These are phyloP conservation scores for Electrona antarctica DNA, from an alignment of 2,113 vertebrate genomes.

Conservation along the genomic window DNA sequence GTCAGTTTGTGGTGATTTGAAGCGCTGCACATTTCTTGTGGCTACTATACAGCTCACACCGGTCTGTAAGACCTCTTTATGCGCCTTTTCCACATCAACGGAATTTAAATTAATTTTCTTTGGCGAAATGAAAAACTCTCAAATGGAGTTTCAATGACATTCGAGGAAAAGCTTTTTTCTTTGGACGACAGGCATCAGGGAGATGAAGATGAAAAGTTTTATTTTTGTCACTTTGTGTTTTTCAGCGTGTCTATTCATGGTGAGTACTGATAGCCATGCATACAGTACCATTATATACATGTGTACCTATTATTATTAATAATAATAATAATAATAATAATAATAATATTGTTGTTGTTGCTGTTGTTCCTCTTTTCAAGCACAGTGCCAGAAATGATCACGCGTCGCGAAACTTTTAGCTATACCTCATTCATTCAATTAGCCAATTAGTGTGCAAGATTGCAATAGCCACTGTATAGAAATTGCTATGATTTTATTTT, in stretches of 20 bases:
- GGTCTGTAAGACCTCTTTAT: too few species aligned
- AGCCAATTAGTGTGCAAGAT: too few species aligned
- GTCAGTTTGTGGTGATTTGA: not conserved
- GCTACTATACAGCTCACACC: not conserved
- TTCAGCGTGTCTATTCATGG: conserved; percentile 33
- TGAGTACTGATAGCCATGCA: conserved; percentile 21
- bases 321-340: too few species aligned
- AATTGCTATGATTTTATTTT: too few species aligned
- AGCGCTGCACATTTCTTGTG: conserved; percentile 2
- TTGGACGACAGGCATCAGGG: not conserved
- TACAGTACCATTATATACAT: too few species aligned
- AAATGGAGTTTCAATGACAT: conserved; percentile 32
- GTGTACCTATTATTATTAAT: too few species aligned
- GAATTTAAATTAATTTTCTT: not conserved
- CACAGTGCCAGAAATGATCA: too few species aligned
- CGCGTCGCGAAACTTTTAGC: too few species aligned
- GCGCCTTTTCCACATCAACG: not conserved
- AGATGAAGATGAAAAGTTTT: conserved; percentile 52
- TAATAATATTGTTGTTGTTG: too few species aligned
- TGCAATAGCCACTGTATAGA: too few species aligned
- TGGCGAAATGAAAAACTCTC: not conserved
- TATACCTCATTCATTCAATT: too few species aligned
- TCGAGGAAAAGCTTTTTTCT: not conserved
- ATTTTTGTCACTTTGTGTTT: conserved; percentile 36
- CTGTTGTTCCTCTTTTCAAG: too few species aligned